A percentile compares a stretch with the other conserved stretches of the same genome.
Evolutionary conservation across 2,113 vertebrate genomes (phyloP).

Genomic region (Tricholaema leucomelas): DNA sequence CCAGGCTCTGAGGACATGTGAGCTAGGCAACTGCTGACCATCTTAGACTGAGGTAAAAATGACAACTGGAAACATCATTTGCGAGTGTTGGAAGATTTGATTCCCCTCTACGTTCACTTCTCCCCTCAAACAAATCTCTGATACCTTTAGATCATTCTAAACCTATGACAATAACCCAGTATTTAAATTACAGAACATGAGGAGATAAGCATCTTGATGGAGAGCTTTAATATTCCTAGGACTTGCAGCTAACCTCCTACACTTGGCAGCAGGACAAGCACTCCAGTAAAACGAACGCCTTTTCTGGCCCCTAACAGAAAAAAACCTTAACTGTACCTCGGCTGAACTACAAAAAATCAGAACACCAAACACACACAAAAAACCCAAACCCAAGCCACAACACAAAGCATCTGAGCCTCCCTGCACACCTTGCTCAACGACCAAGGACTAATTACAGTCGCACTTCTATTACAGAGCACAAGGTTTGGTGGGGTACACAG

Average conservation of each 20-base stretch:
- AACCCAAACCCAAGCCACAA: neutral
- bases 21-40: neutral
- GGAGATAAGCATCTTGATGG: neutral
- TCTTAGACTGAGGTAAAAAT: neutral
- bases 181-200: neutral
- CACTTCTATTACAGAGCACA: neutral
- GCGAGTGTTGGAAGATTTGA: neutral
- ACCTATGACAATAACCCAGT: neutral
- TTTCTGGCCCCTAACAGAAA: neutral
- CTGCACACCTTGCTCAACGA: neutral
- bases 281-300: neutral
- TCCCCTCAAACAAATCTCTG: neutral
- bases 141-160: neutral
- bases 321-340: neutral
- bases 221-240: neutral
- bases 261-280: neutral
- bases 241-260: neutral
- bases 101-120: neutral
- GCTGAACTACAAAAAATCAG: neutral
- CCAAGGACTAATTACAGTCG: neutral
- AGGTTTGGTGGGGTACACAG: neutral
- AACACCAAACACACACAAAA: neutral
- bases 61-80: neutral
- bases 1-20: accelerated
- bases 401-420: neutral